phyloP scores from a whole-genome alignment of 2,113 vertebrate genomes.

The Spea multiplicata region DNA sequence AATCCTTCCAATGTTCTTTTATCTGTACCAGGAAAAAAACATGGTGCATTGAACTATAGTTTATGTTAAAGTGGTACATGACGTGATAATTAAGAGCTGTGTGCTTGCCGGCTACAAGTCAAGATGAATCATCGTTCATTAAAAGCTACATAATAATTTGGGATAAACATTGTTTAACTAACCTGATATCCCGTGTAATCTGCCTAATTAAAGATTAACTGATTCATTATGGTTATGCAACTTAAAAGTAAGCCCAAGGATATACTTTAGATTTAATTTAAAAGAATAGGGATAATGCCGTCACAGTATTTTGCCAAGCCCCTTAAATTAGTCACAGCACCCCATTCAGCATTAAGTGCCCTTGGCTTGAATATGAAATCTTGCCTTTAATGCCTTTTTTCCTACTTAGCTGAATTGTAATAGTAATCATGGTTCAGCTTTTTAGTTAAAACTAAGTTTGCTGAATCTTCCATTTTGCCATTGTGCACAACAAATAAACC shows the following conservation, averaged over 20 bases:
- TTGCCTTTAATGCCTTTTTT: not conserved
- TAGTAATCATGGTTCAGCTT: not conserved
- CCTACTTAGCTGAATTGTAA: not conserved
- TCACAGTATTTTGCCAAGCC: not conserved
- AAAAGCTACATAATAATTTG: not conserved
- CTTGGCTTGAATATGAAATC: not conserved
- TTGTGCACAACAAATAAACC: not conserved
- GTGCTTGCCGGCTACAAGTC: not conserved
- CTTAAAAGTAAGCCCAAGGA: conserved; percentile 6
- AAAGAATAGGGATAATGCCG: not conserved
- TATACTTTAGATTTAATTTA: not conserved
- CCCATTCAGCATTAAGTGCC: not conserved
- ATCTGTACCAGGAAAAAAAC: not conserved
- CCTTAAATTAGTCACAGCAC: not conserved
- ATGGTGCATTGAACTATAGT: not conserved
- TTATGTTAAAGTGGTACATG: not conserved
- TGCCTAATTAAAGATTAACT: conserved; percentile 1
- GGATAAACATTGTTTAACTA: conserved; percentile 3
- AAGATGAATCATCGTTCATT: not conserved
- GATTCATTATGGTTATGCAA: not conserved
- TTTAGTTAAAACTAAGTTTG: not conserved
- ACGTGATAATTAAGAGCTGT: not conserved
- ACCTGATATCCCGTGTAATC: not conserved
- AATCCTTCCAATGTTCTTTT: no score
- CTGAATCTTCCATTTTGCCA: not conserved